Base-by-base conservation (phyloP, 2,113 vertebrate species). In the Calypte anna region DNA sequence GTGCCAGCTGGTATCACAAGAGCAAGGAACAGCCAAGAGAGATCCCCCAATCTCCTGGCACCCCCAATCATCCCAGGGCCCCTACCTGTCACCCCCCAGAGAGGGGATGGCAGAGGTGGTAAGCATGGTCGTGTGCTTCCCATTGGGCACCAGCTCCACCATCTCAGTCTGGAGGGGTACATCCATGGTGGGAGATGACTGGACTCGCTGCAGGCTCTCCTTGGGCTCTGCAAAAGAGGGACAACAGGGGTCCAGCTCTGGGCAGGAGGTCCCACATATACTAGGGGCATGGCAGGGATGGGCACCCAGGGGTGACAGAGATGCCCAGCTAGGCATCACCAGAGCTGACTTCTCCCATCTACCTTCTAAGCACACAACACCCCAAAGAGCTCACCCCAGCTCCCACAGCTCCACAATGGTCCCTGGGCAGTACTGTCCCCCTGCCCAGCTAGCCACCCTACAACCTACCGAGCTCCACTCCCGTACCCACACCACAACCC, bases 131-230 rank as follows among this genome's bases (percentile, higher is more conserved):
- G 87, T 2, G 12, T 98, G 98, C 62, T 98, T 98, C 89, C 98
- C 98, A 0, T 98, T 98, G 87, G 98, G 98, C 53, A 98, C 97
- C 93, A 98, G 94, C 36, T 98, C 98, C 90, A 98, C 97, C 98
- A 98, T 98, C 95, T 98, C 98, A 0, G 97, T 93, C 95, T 98
- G 98, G 61, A 98, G 88, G 50, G 97, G 96, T 2, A 88, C n/a
- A 3, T 97, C 93, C 2, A 61, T 91, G 44, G 88, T 50, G 20
- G 43, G 40, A 86, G 51, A 59, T 4, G 28, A 70, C 54, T 57
- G 62, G 44, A 46, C 62, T 95, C 11, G 1, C 64, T 81, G 38
- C 0, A 1, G 78, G 53, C 61, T 94, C 67, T 92, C 54, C 67
- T 88, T 2, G 4, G 72, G 55, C 72, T 96, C 96, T 96, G 96